Evolutionary conservation across 2,888 invertebrate genomes (phyloP), one percentile per base, ranked within the genome.

Genomic region (Athripsodes cinereus): DNA sequence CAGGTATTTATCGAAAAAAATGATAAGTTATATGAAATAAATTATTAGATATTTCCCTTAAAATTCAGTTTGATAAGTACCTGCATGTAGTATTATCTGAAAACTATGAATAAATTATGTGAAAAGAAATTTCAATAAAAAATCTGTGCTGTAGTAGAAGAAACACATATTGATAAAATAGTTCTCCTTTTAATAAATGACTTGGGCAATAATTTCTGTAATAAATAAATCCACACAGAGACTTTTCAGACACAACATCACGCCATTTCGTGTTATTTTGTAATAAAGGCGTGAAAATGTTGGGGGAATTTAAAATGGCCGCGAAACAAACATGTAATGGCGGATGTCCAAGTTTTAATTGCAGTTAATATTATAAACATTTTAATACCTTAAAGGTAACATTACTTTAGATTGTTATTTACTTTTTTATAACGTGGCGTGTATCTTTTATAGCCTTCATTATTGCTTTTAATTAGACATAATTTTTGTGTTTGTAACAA

Each of bases 201-300:
- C 47, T 21, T 19, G 8, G 35, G 26, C 48, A 48, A 34, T 55
- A 55, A 55, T 55, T 55, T 31, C 11, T 48, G 54, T 55, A 55
- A 55, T 55, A 47, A 47, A 47, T 47, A 55, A 55, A 55, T 55
- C 54, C 54, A 48, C 48, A 48, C 31, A 34, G 48, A 26, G 54
- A 21, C 21, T 47, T 47, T 47, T 31, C 46, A 47, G 54, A 48
- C 46, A 34, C 54, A 48, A 22, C 31, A 47, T 47, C 47, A 47
- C 47, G 47, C 47, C 47, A 53, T 53, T 47, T 31, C 54, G 54
- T 55, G 54, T 22, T 48, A 35, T 18, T 18, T 13, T 22, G 54
- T 48, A 48, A 48, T 55, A 55, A 55, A 53, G 53, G 53, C 53
- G 47, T 46, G 53, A 53, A 53, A 53, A 53, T 46, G 53, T 47